Evolutionary conservation across 2,797 vertebrate genomes (phyloP).

Genomic region (Myotis planiceps): DNA sequence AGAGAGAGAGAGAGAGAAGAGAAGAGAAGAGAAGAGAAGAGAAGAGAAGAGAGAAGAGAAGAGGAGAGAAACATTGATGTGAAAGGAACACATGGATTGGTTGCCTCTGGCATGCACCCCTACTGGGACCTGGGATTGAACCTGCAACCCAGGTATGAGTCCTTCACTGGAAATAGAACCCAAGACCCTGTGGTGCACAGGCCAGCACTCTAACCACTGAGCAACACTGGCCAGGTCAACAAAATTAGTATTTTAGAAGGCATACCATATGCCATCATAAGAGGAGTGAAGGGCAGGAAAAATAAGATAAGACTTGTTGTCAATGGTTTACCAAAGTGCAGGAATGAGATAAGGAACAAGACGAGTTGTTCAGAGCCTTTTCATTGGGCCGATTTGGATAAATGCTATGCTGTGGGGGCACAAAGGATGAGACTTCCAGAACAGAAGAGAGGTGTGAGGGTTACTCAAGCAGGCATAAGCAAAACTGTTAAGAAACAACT

Average conservation of each 20-base stretch:
- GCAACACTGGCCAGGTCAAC: background rate
- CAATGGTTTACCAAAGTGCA: background rate
- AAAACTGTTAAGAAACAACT: background rate
- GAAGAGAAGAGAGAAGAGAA: too few species aligned
- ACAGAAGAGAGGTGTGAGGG: background rate
- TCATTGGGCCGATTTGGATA: background rate
- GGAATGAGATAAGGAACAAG: background rate
- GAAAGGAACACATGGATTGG: background rate
- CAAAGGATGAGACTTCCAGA: background rate
- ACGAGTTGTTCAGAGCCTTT: background rate
- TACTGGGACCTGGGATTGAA: background rate
- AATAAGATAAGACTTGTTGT: background rate
- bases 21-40: too few species aligned
- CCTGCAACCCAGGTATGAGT: background rate
- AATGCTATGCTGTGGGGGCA: background rate
- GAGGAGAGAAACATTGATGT: background rate
- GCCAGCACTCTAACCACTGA: background rate
- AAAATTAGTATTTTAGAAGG: background rate
- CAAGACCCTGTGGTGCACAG: background rate
- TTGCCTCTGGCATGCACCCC: background rate
- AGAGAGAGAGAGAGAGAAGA: too few species aligned
- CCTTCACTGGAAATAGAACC: background rate
- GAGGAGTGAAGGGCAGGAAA: background rate
- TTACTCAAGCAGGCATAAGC: background rate
- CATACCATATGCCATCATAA: background rate